Conservation (phyloP, 2,113 vertebrate species). For the Collichthys lucidus region DNA sequence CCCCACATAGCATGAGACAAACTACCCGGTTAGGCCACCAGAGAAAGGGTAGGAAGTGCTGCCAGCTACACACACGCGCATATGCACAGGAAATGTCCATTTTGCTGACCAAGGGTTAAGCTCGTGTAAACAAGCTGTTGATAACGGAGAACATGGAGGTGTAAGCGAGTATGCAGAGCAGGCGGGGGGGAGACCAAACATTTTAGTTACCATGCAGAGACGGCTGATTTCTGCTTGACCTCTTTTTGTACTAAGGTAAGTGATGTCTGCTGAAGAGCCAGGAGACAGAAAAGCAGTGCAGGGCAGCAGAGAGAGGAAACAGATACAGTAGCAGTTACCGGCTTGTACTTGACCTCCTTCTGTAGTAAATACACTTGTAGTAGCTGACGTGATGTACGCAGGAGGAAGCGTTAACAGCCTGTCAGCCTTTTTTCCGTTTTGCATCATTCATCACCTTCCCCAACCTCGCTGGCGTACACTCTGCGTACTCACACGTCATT, state of each 20-base stretch:
- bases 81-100: constrained; percentile 53
- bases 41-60: constrained; percentile 43
- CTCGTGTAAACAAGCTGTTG: constrained; percentile 53
- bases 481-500: not conserved
- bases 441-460: constrained; percentile 65
- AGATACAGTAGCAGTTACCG: constrained; percentile 10
- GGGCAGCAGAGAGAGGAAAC: constrained; percentile 14
- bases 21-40: constrained; percentile 42
- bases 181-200: not conserved
- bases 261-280: constrained; percentile 27
- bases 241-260: constrained; percentile 28
- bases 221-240: constrained; percentile 38
- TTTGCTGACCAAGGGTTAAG: constrained; percentile 61
- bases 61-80: constrained; percentile 48
- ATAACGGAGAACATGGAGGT: constrained; percentile 8
- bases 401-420: constrained; percentile 49
- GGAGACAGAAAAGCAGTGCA: constrained; percentile 8
- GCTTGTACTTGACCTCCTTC: constrained; percentile 53
- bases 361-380: constrained; percentile 57
- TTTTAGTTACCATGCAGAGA: constrained; percentile 25
- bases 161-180: constrained; percentile 15
- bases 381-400: constrained; percentile 30
- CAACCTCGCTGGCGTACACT: not conserved
- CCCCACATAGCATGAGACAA: constrained; percentile 59
- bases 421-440: constrained; percentile 57